Evolutionary conservation across 1,140 invertebrate genomes (phyloP), one percentile per base, ranked within the genome.

Genomic region (Halyomorpha halys): DNA sequence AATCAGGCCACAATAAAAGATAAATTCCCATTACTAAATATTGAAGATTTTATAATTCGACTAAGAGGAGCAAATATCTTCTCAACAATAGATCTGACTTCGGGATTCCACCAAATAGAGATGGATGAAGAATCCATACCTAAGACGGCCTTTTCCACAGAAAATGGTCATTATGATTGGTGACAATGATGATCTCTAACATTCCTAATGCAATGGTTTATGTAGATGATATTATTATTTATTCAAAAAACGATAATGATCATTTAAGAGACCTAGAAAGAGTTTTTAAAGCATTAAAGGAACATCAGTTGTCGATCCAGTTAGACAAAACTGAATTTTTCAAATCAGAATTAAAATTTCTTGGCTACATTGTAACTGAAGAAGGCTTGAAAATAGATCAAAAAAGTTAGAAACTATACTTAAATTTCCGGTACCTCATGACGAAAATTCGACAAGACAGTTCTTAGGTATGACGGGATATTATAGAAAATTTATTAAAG

Each of bases 401-500:
- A 30, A 30, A 30, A 30, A 30, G 27, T 4, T 30, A 30, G 27
- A 30, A 30, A 30, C 27, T 30, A n/a, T n/a, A n/a, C n/a, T n/a
- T n/a, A 30, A 30, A 3, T 30, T 30, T 30, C 27, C 8, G 8
- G 27, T 4, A 30, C 27, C 27, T 30, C 27, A 30, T 30, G 3
- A 30, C 27, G 27, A 30, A 30, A 30, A 30, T 3, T 30, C 3
- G 27, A 30, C 27, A 30, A 30, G 27, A 30, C 27, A 30, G 27
- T 30, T 30, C 27, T 30, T 30, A 30, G 27, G 27, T 30, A 68
- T 74, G 5, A 73, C 71, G 69, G 66, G 66, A 0, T 74, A 76
- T 59, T 77, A 73, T 63, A 59, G 76, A 15, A 64, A 69, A n/a
- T 74, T 74, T 64, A 73, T 76, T 1, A 15, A 45, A 0, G 49